phyloP scores from a whole-genome alignment of 37 sponge, comb jelly and placozoan genomes.

The Aplysina aerophoba region DNA sequence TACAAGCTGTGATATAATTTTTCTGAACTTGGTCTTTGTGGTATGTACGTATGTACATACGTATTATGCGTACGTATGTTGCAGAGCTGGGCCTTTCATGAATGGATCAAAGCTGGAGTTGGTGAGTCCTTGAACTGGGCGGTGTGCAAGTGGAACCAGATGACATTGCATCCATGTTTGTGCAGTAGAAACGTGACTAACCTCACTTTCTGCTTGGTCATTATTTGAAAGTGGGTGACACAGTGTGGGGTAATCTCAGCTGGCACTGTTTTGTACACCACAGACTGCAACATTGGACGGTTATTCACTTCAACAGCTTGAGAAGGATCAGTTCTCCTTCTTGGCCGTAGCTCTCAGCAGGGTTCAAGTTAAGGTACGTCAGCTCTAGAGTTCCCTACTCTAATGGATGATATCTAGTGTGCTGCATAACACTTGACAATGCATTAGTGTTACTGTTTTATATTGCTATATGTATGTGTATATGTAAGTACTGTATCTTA shows the following conservation, averaged over 20 bases:
- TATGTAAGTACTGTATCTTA: too few species aligned
- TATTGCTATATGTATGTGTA: background rate
- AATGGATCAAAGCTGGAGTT: background rate
- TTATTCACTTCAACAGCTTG: constrained; percentile 52
- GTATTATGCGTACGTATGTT: background rate
- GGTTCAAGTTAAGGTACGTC: constrained; percentile 55
- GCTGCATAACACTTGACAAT: too few species aligned
- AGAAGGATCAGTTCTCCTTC: constrained; percentile 52
- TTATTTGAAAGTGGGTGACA: too few species aligned
- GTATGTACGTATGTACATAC: background rate
- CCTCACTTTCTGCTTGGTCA: too few species aligned
- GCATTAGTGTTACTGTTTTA: too few species aligned
- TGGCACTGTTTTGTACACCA: background rate
- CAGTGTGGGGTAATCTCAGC: too few species aligned
- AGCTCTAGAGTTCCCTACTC: background rate
- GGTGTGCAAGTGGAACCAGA: too few species aligned
- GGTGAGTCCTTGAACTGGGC: background rate
- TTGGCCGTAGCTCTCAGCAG: constrained; percentile 53
- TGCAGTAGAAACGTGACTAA: too few species aligned
- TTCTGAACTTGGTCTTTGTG: background rate
- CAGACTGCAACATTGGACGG: constrained; percentile 60
- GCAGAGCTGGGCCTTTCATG: constrained; percentile 20
- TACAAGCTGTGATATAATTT: background rate
- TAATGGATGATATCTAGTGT: background rate
- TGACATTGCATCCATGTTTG: too few species aligned